These are phyloP conservation scores for Geodia barretti DNA, from an alignment of 37 sponge, comb jelly and placozoan genomes.

Conservation along the genomic window DNA sequence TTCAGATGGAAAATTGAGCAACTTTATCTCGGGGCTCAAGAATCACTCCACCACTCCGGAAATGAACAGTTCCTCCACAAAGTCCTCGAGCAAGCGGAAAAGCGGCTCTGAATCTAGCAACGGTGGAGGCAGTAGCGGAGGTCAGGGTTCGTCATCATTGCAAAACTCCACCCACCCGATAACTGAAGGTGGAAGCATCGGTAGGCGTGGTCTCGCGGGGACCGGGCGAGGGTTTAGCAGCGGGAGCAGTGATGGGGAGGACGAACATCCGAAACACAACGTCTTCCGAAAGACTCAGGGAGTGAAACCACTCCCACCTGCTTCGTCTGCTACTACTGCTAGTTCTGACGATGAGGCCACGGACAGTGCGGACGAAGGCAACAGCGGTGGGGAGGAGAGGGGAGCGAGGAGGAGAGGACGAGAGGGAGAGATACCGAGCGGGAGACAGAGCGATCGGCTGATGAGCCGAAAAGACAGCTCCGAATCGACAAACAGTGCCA, in stretches of 20 bases:
- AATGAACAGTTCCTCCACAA: neutral
- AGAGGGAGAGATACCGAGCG: neutral
- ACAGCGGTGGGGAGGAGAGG: neutral
- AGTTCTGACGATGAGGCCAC: conserved; percentile 54
- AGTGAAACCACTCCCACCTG: neutral
- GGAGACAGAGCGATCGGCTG: conserved; percentile 5
- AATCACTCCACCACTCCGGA: neutral
- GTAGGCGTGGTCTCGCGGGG: neutral
- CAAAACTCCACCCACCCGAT: neutral
- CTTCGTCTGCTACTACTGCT: neutral
- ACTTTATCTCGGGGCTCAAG: neutral
- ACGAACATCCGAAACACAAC: neutral
- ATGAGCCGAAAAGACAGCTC: neutral
- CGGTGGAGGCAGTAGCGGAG: conserved; percentile 6
- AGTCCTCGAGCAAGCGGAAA: conserved; percentile 3
- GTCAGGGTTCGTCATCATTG: neutral
- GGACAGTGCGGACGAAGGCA: conserved; percentile 63
- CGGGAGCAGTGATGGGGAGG: conserved; percentile 27
- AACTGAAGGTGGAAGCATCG: neutral
- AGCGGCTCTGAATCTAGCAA: conserved; percentile 35
- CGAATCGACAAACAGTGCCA: neutral
- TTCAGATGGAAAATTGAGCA: neutral
- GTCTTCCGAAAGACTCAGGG: neutral
- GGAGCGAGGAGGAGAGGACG: neutral
- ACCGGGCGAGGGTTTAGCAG: conserved; percentile 8